Evolutionary conservation across 1,140 invertebrate species (phyloP).

Genomic region (Zaprionus africanus): DNA sequence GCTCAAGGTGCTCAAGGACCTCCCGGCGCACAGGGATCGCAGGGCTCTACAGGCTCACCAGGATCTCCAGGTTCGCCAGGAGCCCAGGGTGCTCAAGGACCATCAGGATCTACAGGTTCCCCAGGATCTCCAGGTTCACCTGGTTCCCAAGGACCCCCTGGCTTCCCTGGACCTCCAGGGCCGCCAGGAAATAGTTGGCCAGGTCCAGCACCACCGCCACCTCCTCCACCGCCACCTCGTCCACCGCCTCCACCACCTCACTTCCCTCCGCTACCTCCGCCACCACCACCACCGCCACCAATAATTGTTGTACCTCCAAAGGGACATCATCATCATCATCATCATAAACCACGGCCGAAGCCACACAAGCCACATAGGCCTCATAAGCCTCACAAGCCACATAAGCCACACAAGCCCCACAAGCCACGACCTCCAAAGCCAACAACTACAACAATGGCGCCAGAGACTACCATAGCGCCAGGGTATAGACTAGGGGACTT

Average conservation of each 20-base stretch:
- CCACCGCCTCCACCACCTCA: neutral
- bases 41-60: slow-evolving; percentile 32
- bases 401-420: slow-evolving; percentile 2
- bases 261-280: slow-evolving; percentile 7
- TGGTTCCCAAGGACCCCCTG: slow-evolving; percentile 23
- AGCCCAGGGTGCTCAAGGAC: slow-evolving; percentile 27
- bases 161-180: slow-evolving; percentile 20
- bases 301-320: slow-evolving; percentile 16
- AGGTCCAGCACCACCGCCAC: neutral
- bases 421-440: neutral
- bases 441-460: neutral
- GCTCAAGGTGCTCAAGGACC: slow-evolving; percentile 29
- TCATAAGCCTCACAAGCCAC: neutral
- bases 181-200: slow-evolving; percentile 10
- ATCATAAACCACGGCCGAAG: slow-evolving; percentile 3
- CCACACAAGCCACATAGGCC: neutral
- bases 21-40: slow-evolving; percentile 29
- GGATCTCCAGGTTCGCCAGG: slow-evolving; percentile 31
- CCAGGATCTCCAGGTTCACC: slow-evolving; percentile 22
- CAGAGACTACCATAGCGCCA: neutral
- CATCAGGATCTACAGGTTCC: slow-evolving; percentile 24
- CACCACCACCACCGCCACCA: slow-evolving; percentile 14
- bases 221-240: neutral
- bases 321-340: slow-evolving; percentile 29
- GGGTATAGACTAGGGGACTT: no score